Percentiles rank a stretch among this genome's conserved stretches.
phyloP scores from a whole-genome alignment of 2,797 vertebrate species.

The Macrochelys suwanniensis region DNA sequence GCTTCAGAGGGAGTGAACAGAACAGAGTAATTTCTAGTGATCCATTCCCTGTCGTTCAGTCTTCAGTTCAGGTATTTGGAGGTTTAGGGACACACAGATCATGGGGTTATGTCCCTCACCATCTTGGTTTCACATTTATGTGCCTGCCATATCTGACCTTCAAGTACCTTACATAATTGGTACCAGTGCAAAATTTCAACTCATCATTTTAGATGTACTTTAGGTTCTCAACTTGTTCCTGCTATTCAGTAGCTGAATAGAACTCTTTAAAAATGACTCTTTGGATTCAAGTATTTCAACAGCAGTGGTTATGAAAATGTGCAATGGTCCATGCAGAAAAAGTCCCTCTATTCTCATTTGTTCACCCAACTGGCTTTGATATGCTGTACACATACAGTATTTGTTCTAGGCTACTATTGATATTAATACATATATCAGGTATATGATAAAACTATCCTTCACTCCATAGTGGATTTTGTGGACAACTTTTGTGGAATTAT shows the following conservation, averaged over 20 bases:
- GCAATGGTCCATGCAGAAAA: not conserved
- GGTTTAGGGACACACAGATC: not conserved
- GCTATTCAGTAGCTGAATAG: not conserved
- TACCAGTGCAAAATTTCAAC: not conserved
- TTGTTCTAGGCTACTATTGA: not conserved
- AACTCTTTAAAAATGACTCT: not conserved
- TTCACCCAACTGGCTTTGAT: not conserved
- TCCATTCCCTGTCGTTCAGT: not conserved
- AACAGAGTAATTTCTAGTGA: not conserved
- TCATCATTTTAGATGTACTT: not conserved
- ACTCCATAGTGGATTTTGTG: not conserved
- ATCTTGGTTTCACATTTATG: not conserved
- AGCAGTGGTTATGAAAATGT: not conserved
- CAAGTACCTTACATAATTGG: not conserved
- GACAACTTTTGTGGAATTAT: not conserved
- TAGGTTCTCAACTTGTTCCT: not conserved
- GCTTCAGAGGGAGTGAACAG: not conserved
- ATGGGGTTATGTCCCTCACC: not conserved
- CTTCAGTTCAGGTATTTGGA: not conserved
- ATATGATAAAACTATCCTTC: not conserved
- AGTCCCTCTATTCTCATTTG: not conserved
- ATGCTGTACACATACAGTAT: rapidly evolving
- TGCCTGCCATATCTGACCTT: not conserved
- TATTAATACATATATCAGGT: not conserved
- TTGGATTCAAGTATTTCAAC: not conserved